Conservation (phyloP, 2,113 vertebrate species). For the Picathartes gymnocephalus region DNA sequence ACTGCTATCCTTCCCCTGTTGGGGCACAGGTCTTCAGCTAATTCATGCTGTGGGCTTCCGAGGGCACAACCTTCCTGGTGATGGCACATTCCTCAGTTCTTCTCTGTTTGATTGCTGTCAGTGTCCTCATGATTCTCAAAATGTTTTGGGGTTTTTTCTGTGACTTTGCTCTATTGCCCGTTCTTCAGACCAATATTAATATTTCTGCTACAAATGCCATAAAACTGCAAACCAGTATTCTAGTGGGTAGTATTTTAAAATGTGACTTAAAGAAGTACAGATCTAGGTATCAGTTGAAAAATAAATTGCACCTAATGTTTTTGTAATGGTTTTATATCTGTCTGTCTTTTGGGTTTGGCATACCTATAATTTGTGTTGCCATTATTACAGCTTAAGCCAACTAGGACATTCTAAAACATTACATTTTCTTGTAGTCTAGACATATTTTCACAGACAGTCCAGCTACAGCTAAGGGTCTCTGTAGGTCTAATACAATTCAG, state of each 20-base stretch:
- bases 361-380: background rate
- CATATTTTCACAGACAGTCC: background rate
- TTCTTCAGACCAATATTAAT: background rate
- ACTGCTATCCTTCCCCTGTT: background rate
- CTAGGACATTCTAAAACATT: background rate
- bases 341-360: background rate
- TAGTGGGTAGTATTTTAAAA: background rate
- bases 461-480: background rate
- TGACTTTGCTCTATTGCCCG: background rate
- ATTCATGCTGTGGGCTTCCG: background rate
- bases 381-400: background rate
- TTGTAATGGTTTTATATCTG: background rate
- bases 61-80: background rate
- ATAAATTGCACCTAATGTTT: background rate
- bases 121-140: background rate
- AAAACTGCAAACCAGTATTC: background rate
- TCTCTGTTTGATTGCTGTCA: background rate
- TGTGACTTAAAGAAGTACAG: background rate
- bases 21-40: background rate
- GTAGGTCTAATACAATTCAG: background rate
- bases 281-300: background rate
- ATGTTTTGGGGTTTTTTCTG: accelerated
- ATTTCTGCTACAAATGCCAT: background rate
- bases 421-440: background rate
- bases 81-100: background rate